A percentile compares a stretch with the other conserved stretches of the same genome.
These are phyloP conservation scores for Acrocyrtus sp. DNA, from an alignment of 2,888 invertebrate species.

Conservation along the genomic window DNA sequence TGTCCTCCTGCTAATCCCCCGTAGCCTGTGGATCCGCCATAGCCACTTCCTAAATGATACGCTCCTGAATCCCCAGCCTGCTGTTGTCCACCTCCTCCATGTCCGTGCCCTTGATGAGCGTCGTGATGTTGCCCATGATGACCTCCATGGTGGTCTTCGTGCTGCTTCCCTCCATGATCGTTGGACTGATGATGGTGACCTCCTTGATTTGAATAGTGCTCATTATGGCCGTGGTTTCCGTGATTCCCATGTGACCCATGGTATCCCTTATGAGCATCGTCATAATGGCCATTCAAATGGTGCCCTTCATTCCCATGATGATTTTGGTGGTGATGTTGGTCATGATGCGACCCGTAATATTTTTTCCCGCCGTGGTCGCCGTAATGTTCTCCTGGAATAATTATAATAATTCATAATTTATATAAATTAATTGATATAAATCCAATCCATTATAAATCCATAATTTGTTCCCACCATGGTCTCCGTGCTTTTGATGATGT, in stretches of 20 bases:
- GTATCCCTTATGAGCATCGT: slow-evolving; percentile 55
- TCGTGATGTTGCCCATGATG: slow-evolving; percentile 12
- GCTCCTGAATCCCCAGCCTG: slow-evolving; percentile 28
- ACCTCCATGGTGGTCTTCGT: slow-evolving; percentile 33
- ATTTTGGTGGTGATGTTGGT: slow-evolving; percentile 52
- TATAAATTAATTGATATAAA: no score
- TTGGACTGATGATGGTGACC: slow-evolving; percentile 40
- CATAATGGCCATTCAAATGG: slow-evolving; percentile 53
- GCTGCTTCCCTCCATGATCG: slow-evolving; percentile 36
- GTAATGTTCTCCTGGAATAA: background rate
- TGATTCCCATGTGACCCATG: slow-evolving; percentile 42
- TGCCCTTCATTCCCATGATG: slow-evolving; percentile 57
- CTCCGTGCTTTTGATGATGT: slow-evolving; percentile 54
- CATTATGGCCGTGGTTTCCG: slow-evolving; percentile 49
- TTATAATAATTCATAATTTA: background rate
- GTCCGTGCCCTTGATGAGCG: slow-evolving; percentile 15
- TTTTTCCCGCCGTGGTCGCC: slow-evolving; percentile 47
- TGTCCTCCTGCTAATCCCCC: slow-evolving; percentile 3
- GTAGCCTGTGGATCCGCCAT: slow-evolving; percentile 21
- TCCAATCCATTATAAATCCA: no score
- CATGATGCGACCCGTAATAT: slow-evolving; percentile 59
- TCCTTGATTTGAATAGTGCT: slow-evolving; percentile 51
- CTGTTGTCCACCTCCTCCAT: slow-evolving; percentile 9
- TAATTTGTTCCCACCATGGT: slow-evolving; percentile 58
- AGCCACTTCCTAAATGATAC: slow-evolving; percentile 10